Percentiles rank a stretch among this genome's conserved stretches.
These are phyloP conservation scores for Martes martes DNA, from an alignment of 2,113 vertebrate genomes.

Conservation along the genomic window DNA sequence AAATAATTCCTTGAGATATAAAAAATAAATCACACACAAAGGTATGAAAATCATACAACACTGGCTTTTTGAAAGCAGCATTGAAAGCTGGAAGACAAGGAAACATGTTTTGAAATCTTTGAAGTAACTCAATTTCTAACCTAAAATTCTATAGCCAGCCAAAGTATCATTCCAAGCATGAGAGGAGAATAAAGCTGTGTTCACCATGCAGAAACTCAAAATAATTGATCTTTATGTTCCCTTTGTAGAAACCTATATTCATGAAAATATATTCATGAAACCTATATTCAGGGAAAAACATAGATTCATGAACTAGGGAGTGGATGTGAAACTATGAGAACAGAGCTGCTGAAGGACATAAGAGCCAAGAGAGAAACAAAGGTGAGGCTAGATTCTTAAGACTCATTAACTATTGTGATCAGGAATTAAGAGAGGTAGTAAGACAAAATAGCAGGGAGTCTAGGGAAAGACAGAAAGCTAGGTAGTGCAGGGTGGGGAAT, in stretches of 20 bases:
- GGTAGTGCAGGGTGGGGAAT: not conserved
- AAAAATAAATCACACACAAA: not conserved
- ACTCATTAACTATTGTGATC: not conserved
- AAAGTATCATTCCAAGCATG: not conserved
- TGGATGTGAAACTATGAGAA: not conserved
- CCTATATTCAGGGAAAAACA: not conserved
- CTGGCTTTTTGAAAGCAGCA: not conserved
- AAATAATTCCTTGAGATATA: not conserved
- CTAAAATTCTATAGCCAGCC: not conserved
- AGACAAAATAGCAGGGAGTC: not conserved
- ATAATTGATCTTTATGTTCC: not conserved
- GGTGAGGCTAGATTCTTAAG: not conserved
- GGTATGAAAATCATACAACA: not conserved
- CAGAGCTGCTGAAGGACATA: not conserved
- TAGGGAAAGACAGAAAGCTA: not conserved
- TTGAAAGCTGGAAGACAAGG: not conserved
- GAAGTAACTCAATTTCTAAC: not conserved
- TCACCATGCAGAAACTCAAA: not conserved
- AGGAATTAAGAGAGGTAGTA: not conserved
- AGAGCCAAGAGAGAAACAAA: not conserved
- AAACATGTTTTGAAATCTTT: not conserved
- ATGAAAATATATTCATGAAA: not conserved
- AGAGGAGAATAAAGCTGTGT: not conserved
- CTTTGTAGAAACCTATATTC: not conserved
- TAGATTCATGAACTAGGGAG: not conserved